phyloP scores from a whole-genome alignment of 2,888 invertebrate species.

The Phalangium opilio region DNA sequence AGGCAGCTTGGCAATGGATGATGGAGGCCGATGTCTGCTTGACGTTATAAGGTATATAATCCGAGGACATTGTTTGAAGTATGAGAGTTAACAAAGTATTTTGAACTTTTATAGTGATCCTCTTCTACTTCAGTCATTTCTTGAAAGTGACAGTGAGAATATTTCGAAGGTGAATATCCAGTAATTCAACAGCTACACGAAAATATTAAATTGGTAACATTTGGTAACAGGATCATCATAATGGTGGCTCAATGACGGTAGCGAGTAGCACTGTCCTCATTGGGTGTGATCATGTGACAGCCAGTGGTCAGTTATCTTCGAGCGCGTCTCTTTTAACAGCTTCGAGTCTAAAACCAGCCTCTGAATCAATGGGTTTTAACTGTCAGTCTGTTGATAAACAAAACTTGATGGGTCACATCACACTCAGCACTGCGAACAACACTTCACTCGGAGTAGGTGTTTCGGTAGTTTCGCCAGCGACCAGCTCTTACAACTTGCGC shows the following conservation, averaged over 20 bases:
- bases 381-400: background rate
- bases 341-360: background rate
- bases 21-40: constrained; percentile 29
- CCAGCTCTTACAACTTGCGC: background rate
- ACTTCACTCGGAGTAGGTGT: background rate
- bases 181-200: too few relatives aligned
- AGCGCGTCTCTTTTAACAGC: background rate
- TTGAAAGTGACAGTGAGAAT: constrained; percentile 21
- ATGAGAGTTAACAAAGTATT: background rate
- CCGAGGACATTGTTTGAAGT: background rate
- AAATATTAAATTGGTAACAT: too few relatives aligned
- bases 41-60: constrained; percentile 27
- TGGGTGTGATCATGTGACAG: too few relatives aligned
- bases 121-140: constrained; percentile 26
- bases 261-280: too few relatives aligned
- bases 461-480: background rate
- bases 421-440: too few relatives aligned
- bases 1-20: constrained; percentile 26
- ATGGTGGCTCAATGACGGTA: too few relatives aligned
- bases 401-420: too few relatives aligned
- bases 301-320: too few relatives aligned
- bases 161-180: constrained; percentile 11
- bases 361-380: background rate
- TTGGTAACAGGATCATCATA: too few relatives aligned
- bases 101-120: constrained; percentile 23